Percentiles rank a stretch among this genome's conserved stretches.
Conservation (phyloP, 37 sponge, comb jelly and placozoan genomes). For the Beroe forskalii region DNA sequence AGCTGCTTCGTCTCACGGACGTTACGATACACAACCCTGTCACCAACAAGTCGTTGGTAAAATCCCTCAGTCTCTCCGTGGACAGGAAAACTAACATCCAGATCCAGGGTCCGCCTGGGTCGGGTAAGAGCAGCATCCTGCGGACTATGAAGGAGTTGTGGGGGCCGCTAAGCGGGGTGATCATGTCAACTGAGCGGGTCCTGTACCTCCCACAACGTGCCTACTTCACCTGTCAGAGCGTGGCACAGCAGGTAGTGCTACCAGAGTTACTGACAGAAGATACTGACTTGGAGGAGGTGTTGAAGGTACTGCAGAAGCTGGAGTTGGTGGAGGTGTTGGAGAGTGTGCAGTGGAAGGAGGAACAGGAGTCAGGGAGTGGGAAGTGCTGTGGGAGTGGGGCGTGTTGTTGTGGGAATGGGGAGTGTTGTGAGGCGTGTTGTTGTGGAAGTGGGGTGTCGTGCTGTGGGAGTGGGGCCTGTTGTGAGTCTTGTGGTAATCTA, state of each 20-base stretch:
- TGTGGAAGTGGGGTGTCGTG: not conserved
- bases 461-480: not conserved
- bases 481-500: too few species aligned
- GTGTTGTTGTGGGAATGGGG: not conserved
- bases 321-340: not conserved
- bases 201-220: conserved; percentile 37
- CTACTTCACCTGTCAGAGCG: conserved; percentile 2
- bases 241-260: not conserved
- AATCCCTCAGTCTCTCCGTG: not conserved
- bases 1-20: not conserved
- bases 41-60: not conserved
- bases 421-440: not conserved
- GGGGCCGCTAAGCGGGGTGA: not conserved
- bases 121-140: conserved; percentile 26
- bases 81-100: conserved; percentile 1
- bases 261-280: not conserved
- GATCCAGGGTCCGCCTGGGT: conserved; percentile 43
- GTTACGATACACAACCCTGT: conserved; percentile 22
- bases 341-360: not conserved
- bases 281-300: not conserved
- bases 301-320: not conserved
- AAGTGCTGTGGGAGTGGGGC: not conserved
- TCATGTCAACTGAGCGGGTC: not conserved
- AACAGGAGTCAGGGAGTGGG: not conserved
- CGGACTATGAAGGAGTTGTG: conserved; percentile 32